These are phyloP conservation scores for Euura saliciscinereae DNA, from an alignment of 1,140 invertebrate species.

Conservation along the genomic window DNA sequence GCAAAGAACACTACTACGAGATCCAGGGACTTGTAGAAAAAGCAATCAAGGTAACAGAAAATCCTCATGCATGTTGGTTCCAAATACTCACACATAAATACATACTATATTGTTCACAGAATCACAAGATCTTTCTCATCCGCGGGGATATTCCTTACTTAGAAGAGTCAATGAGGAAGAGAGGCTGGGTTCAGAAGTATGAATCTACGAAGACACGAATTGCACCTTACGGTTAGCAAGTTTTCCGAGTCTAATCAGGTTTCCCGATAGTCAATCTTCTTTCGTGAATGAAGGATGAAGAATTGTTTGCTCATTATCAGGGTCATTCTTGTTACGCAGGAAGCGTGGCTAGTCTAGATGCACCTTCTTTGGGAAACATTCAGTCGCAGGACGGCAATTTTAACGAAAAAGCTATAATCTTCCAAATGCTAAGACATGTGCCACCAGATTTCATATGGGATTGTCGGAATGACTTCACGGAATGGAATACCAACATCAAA, in stretches of 20 bases:
- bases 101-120: not conserved
- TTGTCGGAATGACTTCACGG: not conserved
- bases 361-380: not conserved
- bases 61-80: conserved; percentile 1
- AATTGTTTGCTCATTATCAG: not conserved
- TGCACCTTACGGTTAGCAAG: conserved; percentile 7
- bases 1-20: not conserved
- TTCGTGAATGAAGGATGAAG: too few species aligned
- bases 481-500: not conserved
- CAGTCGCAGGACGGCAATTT: not conserved
- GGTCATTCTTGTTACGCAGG: not conserved
- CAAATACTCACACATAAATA: conserved; percentile 24
- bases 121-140: conserved; percentile 16
- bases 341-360: not conserved
- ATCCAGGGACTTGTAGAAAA: conserved; percentile 1
- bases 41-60: conserved; percentile 15
- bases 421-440: not conserved
- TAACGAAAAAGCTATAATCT: not conserved
- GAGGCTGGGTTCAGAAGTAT: conserved; percentile 7
- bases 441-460: conserved; percentile 1
- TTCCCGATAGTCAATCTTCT: too few species aligned
- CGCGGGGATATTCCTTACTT: conserved; percentile 20
- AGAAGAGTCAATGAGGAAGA: not conserved
- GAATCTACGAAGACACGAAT: conserved; percentile 5
- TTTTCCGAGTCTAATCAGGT: not conserved